Conservation (phyloP, 2,888 invertebrate species). For the Drosophila borealis region DNA sequence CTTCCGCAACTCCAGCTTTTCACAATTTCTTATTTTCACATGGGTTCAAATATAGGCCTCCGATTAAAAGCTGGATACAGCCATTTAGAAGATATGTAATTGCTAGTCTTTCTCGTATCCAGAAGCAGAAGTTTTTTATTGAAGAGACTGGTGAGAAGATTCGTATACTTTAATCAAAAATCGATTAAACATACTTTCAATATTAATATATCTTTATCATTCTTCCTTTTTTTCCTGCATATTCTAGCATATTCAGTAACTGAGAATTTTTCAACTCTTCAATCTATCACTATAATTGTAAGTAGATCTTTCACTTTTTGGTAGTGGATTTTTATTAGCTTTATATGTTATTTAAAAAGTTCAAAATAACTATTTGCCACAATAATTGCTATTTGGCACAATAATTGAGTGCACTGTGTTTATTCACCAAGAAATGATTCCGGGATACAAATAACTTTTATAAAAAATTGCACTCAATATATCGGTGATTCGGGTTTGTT, state of each 20-base stretch:
- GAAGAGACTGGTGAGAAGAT: no score
- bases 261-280: conserved; percentile 1
- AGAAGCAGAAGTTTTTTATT: no score
- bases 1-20: background rate
- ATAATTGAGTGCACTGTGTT: conserved; percentile 26
- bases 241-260: background rate
- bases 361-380: background rate
- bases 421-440: conserved; percentile 34
- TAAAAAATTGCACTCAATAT: conserved; percentile 43
- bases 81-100: no score
- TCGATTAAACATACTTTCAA: no score
- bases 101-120: no score
- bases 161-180: no score
- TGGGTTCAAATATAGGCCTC: background rate
- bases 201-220: no score
- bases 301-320: no score
- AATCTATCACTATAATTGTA: conserved; percentile 1
- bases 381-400: no score
- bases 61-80: no score
- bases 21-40: background rate
- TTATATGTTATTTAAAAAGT: background rate
- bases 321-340: no score
- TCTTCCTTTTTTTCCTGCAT: no score
- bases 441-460: conserved; percentile 41
- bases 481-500: conserved; percentile 23